Percentiles rank a stretch among this genome's conserved stretches.
Conservation (phyloP, 2,113 vertebrate genomes). For the Mirounga angustirostris region DNA sequence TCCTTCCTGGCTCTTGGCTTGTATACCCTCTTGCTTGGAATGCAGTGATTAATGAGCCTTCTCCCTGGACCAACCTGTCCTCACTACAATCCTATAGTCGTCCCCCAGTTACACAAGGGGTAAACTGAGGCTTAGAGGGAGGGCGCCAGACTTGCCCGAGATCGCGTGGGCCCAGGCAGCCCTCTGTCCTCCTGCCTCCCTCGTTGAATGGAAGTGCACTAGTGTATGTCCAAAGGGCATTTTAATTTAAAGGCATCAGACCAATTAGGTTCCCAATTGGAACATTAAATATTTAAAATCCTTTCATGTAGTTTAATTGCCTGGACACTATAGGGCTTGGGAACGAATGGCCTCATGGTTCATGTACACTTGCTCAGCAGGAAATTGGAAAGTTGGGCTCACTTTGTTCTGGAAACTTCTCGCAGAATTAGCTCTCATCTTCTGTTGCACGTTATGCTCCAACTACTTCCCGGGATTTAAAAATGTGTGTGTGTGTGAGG, state of each 20-base stretch:
- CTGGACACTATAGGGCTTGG: background rate
- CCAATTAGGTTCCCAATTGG: background rate
- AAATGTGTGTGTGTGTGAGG: background rate
- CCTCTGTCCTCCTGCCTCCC: background rate
- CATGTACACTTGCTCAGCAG: background rate
- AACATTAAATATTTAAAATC: constrained; percentile 47
- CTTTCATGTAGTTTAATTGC: constrained; percentile 13
- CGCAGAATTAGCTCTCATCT: constrained; percentile 25
- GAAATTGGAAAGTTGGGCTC: background rate
- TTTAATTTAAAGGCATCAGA: constrained; percentile 26
- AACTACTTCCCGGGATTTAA: constrained; percentile 33
- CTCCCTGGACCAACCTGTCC: background rate
- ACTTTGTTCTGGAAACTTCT: constrained; percentile 55
- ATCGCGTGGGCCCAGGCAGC: background rate
- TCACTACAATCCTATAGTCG: background rate
- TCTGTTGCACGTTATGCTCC: constrained; percentile 35
- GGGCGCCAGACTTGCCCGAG: background rate
- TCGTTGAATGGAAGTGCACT: background rate
- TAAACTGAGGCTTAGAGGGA: background rate
- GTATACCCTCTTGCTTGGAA: background rate
- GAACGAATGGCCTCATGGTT: background rate
- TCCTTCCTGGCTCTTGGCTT: background rate
- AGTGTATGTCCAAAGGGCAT: background rate
- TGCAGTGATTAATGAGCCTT: background rate
- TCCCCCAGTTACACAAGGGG: background rate